Evolutionary conservation across 2,888 invertebrate genomes (phyloP), one percentile per base, ranked within the genome.

Genomic region (Chrysolina americana): DNA sequence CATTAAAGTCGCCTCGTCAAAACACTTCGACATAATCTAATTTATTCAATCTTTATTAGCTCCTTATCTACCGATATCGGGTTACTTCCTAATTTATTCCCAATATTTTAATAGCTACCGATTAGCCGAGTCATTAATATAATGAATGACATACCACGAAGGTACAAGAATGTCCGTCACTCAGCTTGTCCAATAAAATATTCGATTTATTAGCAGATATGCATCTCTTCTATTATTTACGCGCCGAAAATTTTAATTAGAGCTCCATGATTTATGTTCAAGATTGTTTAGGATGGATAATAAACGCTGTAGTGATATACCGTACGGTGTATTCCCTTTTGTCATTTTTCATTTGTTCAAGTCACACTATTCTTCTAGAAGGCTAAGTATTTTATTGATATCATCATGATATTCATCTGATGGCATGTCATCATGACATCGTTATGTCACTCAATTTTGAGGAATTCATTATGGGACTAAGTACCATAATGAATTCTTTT

Each of bases 21-120:
- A 59, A 59, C 59, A 17, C 59, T 36, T 59, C n/a, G 59, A 59
- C 59, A n/a, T 36, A 59, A 59, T 59, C 59, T 59, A 59, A 59
- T 59, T 28, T n/a, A 59, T 59, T 59, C 59, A 36, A 59, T 59
- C 59, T 59, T 59, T 59, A 59, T 59, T 59, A 28, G 28, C 59
- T 59, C 15, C 59, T 59, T 59, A 59, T 59, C 59, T 28, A 59
- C 15, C 59, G 28, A 59, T 59, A 59, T 59, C 59, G 13, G 28
- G 59, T 59, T 59, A 59, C 59, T 36, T 59, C 59, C 59, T 59
- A 59, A 59, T 59, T 59, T 59, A 59, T 59, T 28, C 59, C 28
- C 59, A 36, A 59, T 59, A 59, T 59, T 59, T 59, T 59, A 28
- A 59, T 59, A 59, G 59, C 59, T 59, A 59, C 59, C 59, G 59